Evolutionary conservation across 1,140 invertebrate genomes (phyloP), one percentile per base, ranked within the genome.

Genomic region (Zeugodacus cucurbitae): DNA sequence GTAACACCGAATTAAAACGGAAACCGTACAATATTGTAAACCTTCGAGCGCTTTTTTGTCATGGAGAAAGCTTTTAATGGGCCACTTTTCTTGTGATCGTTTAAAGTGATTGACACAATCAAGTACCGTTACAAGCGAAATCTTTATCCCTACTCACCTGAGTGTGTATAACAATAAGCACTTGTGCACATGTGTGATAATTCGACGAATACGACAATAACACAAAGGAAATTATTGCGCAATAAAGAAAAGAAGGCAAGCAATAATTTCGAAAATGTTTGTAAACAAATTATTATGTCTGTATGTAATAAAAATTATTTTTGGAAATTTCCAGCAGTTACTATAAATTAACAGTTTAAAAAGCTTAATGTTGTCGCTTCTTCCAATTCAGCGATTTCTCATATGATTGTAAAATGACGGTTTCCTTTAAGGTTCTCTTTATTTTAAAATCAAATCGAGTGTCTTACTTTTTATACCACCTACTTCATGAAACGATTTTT

Each of bases 61-160:
- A 74, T 17, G 67, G 67, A 41, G 67, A 74, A 74, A 74, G 67
- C 67, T 74, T 74, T 54, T 74, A 74, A 74, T 74, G 67, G 20
- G 34, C 7, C 67, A 37, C 32, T 41, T 74, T 74, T 74, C 67
- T 74, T 62, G 17, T 41, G 32, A 20, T 37, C 67, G 7, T n/a
- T 74, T 41, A 74, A 74, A 74, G 32, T 74, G 67, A 74, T 37
- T 74, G 67, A 74, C 67, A 74, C 32, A 74, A 7, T 74, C 34
- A 74, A 41, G 17, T 41, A n/a, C 32, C 7, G 14, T n/a, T 67
- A 17, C 14, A 67, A 67, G 7, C 17, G 48, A 0, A 54, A 17
- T 17, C 48, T 54, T 54, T 54, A 54, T 54, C 48, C 48, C 48
- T 54, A 54, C 20, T 54, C 48, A 54, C 14, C 1, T 54, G 20